Evolutionary conservation across 2,797 vertebrate species (phyloP).

Genomic region (Alcedo quadribrachys): DNA sequence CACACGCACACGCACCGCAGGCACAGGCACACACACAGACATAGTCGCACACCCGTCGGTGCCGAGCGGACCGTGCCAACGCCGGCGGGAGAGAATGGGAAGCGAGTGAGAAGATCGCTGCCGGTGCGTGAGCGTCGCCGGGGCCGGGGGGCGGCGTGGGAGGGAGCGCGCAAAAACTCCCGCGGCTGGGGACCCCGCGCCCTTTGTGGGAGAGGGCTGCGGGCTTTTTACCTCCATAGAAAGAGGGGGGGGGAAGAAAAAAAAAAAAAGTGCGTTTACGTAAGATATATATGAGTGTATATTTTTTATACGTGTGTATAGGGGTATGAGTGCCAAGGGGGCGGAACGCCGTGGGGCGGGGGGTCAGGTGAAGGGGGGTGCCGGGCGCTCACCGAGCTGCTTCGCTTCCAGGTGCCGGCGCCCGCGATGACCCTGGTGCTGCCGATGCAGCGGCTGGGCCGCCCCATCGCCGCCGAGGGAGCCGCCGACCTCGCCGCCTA

Average conservation of each 20-base stretch:
- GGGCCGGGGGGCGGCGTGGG: background rate
- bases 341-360: background rate
- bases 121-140: slow-evolving; percentile 24
- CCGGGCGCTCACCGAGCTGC: slow-evolving; percentile 9
- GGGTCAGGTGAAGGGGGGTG: background rate
- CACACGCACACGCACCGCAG: background rate
- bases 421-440: slow-evolving; percentile 91
- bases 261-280: background rate
- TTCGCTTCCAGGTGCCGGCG: slow-evolving; percentile 39
- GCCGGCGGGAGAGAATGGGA: background rate
- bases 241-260: background rate
- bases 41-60: background rate
- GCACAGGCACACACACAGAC: background rate
- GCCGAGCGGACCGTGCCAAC: slow-evolving; percentile 40
- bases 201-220: background rate
- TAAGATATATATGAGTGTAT: background rate
- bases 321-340: background rate
- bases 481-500: slow-evolving; percentile 84
- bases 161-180: background rate
- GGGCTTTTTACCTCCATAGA: background rate
- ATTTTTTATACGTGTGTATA: background rate
- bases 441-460: slow-evolving; percentile 94
- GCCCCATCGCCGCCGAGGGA: slow-evolving; percentile 86
- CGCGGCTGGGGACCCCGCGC: background rate
- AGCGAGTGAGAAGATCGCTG: slow-evolving; percentile 34